Base-by-base conservation (phyloP, 2,797 vertebrate species). In the Halcyon badia region DNA sequence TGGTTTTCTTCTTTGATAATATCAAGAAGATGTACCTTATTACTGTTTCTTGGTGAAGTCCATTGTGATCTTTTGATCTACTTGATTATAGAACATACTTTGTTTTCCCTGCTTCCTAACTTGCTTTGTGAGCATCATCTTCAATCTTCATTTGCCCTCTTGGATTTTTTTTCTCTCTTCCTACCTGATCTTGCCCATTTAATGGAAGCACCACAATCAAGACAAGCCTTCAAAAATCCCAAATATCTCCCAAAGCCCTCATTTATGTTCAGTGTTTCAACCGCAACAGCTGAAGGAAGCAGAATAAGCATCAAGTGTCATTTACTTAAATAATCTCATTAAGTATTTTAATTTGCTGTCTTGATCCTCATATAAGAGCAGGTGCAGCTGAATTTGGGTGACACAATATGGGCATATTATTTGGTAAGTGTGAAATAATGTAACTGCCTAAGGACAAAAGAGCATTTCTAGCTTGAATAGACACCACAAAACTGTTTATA, bases 391-490 rank as follows among this genome's bases (percentile, higher is more conserved):
- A 88, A 94, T 96, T 94, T 88, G 58, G 58, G 41, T 95, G 81
- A 83, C 61, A 79, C 31, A 66, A 31, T 90, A 87, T 69, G 76
- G 72, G 35, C 66, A 54, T 85, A 84, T 83, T 80, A 60, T 75
- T 92, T 94, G 42, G 39, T 79, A 93, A 96, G 83, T 88, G 64
- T 97, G 87, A 97, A 97, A 96, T 96, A 92, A 69, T 6, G 5
- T 82, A 91, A 87, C 58, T 72, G 49, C 82, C 26, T 11, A 93
- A 86, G 49, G 41, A 26, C 20, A 81, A 68, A 69, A 78, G 58
- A 83, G 7, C 35, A 76, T 89, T 94, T 92, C 46, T 79, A 89
- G 37, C 52, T 81, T 87, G 51, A 93, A 68, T 61, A 88, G 80
- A 77, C 77, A 83, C 39, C 71, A 66, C 56, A 44, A 73, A 95